phyloP scores from a whole-genome alignment of 1,140 invertebrate genomes.

The Drosophila suzukii region DNA sequence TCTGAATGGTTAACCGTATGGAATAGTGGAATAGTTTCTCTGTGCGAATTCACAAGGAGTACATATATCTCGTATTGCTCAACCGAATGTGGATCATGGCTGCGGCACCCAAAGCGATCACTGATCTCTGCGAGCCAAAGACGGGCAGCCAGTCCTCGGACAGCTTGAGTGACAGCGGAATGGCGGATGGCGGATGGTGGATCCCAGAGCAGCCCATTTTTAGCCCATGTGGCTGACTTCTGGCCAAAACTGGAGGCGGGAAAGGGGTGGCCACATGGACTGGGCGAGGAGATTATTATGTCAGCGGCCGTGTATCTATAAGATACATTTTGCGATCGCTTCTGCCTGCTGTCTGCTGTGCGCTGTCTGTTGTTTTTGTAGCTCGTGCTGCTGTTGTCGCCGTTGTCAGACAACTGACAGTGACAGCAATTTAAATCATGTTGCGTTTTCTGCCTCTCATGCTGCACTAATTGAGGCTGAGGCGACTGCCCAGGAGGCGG shows the following conservation, averaged over 20 bases:
- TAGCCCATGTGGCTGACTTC: conserved; percentile 26
- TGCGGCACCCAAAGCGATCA: conserved; percentile 13
- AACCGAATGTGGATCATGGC: conserved; percentile 39
- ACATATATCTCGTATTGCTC: neutral
- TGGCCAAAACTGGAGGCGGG: conserved; percentile 21
- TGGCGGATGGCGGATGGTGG: neutral
- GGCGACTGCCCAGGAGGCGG: conserved; percentile 2
- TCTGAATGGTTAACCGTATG: conserved; percentile 13
- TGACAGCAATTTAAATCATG: conserved; percentile 79
- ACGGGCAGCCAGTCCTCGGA: conserved; percentile 11
- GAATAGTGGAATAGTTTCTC: neutral
- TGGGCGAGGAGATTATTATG: conserved; percentile 50
- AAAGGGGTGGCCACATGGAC: neutral
- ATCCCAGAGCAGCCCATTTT: conserved; percentile 13
- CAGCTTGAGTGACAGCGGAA: conserved; percentile 31
- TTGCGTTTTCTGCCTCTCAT: conserved; percentile 54
- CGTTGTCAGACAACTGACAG: conserved; percentile 71
- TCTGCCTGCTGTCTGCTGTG: conserved; percentile 19
- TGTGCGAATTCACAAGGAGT: neutral
- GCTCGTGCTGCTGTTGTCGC: conserved; percentile 59
- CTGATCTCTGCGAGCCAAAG: conserved; percentile 6
- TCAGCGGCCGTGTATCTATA: conserved; percentile 60
- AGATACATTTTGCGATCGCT: conserved; percentile 51
- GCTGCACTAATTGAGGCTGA: conserved; percentile 72
- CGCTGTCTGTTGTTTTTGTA: neutral